Evolutionary conservation across 2,888 invertebrate species (phyloP).

Genomic region (Aphodius sticticus): DNA sequence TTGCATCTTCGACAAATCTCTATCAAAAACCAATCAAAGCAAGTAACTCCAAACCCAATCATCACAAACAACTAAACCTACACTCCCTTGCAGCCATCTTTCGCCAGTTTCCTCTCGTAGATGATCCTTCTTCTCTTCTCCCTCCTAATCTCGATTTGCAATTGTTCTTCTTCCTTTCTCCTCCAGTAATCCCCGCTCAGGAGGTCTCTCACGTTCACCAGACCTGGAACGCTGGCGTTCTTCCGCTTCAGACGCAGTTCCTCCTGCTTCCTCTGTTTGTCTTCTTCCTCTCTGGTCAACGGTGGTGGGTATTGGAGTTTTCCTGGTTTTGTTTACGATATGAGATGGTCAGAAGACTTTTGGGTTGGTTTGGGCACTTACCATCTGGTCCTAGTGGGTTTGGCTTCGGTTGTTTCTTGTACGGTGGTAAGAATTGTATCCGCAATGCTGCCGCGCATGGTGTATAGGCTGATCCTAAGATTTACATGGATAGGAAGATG

Average conservation of each 20-base stretch:
- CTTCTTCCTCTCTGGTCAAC: slow-evolving; percentile 60
- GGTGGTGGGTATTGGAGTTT: slow-evolving; percentile 68
- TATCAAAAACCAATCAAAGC: slow-evolving; percentile 48
- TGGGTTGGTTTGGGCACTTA: slow-evolving; percentile 35
- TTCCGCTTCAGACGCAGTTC: slow-evolving; percentile 53
- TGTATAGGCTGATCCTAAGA: slow-evolving; percentile 59
- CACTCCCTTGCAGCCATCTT: neutral
- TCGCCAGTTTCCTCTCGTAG: slow-evolving; percentile 22
- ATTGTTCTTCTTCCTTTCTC: slow-evolving; percentile 50
- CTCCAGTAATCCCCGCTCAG: slow-evolving; percentile 65
- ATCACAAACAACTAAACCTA: neutral
- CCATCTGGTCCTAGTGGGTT: slow-evolving; percentile 53
- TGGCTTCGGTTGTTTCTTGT: slow-evolving; percentile 47
- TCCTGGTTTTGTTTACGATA: slow-evolving; percentile 60
- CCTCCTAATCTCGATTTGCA: slow-evolving; percentile 44
- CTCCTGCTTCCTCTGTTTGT: slow-evolving; percentile 57
- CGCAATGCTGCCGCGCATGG: slow-evolving; percentile 64
- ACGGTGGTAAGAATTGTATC: slow-evolving; percentile 61
- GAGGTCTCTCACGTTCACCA: slow-evolving; percentile 66
- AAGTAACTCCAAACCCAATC: slow-evolving; percentile 35
- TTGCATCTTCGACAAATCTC: slow-evolving; percentile 63
- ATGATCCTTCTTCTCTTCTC: slow-evolving; percentile 45
- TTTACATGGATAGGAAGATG: slow-evolving; percentile 6
- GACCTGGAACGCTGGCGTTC: slow-evolving; percentile 54
- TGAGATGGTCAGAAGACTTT: slow-evolving; percentile 50